Evolutionary conservation across 1,140 invertebrate genomes (phyloP), one percentile per base, ranked within the genome.

Genomic region (Heliothis virescens): DNA sequence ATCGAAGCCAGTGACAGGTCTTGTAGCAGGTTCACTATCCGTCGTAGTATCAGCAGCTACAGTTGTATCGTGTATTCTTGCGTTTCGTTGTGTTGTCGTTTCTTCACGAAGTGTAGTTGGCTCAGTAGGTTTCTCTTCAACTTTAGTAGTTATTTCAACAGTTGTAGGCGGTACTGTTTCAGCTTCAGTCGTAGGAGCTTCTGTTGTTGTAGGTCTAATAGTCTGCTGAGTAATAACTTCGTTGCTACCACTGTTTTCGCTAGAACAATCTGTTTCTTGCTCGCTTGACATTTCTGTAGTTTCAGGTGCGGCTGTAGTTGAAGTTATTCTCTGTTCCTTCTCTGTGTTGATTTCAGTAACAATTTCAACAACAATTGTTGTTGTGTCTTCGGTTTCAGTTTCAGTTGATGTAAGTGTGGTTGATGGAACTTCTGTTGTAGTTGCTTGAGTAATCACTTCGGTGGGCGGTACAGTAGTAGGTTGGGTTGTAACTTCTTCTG

Each of bases 181-280:
- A 78, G 77, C 57, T 82, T 82, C 67, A 59, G 80, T 79, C 21
- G 80, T 78, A 62, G 82, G 81, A 69, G 72, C 29, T 81, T 71
- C 48, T 18, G 71, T 62, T 67, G 83, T 86, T 7, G 81, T 85
- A 81, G 74, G 65, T 69, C 73, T 67, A 1, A 26, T 0, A 12
- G 67, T 83, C 59, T 79, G 81, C 50, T 84, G 79, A n/a, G 75
- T 60, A 67, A 91, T 88, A 7, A 92, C 86, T 82, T 94, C 92
- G 74, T 94, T 94, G 72, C 89, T 91, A 13, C 84, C 82, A 59
- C 87, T 92, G 53, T 89, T 92, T 75, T 92, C 90, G 82, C 92
- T 89, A 79, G 83, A 82, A 57, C 85, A 85, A 29, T 88, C 82
- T 3, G 83, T 83, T 69, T 83, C 82, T 11, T 79, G 71, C 62